These are phyloP conservation scores for Campopleginae sp. DNA, from an alignment of 2,888 invertebrate species.

Conservation along the genomic window DNA sequence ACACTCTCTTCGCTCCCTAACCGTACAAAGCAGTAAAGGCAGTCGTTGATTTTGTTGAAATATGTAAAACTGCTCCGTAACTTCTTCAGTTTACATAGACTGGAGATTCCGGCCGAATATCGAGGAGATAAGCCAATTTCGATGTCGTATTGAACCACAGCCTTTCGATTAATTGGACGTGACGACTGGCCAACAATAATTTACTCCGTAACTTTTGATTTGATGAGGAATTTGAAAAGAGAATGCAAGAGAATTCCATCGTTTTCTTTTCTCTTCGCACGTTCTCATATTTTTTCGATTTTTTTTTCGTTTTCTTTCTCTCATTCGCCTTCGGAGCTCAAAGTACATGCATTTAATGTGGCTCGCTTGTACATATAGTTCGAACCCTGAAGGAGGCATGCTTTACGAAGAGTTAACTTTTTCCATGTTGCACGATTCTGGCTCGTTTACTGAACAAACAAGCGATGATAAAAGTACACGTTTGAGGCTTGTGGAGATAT, in stretches of 20 bases:
- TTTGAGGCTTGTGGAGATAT: constrained; percentile 65
- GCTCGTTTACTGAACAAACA: constrained; percentile 81
- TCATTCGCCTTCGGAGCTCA: constrained; percentile 41
- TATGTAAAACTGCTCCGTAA: constrained; percentile 83
- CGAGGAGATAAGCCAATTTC: constrained; percentile 17
- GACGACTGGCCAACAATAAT: constrained; percentile 61
- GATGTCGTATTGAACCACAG: constrained; percentile 4
- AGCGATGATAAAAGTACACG: constrained; percentile 83
- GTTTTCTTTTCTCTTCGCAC: not conserved
- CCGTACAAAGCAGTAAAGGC: constrained; percentile 62
- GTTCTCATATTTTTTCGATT: not conserved
- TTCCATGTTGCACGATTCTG: constrained; percentile 46
- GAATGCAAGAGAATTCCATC: not conserved
- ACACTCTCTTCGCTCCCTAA: constrained; percentile 55
- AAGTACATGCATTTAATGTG: constrained; percentile 43
- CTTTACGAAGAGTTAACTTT: constrained; percentile 51
- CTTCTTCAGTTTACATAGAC: constrained; percentile 84
- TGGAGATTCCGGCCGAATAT: constrained; percentile 65
- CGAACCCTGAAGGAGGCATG: constrained; percentile 11
- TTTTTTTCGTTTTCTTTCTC: constrained; percentile 32
- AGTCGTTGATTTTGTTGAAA: constrained; percentile 79
- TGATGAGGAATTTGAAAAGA: not conserved
- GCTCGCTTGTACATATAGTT: constrained; percentile 40
- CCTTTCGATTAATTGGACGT: constrained; percentile 76
- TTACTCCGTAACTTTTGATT: constrained; percentile 11